Percentiles rank a stretch among this genome's conserved stretches.
phyloP scores from a whole-genome alignment of 2,113 vertebrate species.

The Salvator merianae region DNA sequence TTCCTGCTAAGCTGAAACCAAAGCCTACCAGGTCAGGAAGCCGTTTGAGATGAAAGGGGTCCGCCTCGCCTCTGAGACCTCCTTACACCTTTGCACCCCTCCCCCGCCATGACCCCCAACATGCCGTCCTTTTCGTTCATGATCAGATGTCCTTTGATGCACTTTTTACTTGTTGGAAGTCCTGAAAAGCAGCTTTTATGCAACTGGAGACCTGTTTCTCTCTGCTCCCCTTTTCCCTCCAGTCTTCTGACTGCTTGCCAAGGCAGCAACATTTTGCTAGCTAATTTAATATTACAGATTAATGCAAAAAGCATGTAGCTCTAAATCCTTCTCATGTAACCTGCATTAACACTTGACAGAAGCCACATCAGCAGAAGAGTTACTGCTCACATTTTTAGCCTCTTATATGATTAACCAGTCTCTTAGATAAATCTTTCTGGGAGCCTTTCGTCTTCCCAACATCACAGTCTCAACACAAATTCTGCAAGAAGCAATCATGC shows the following conservation, averaged over 20 bases:
- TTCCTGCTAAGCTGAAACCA: neutral
- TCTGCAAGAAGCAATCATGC: neutral
- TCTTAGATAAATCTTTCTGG: constrained; percentile 33
- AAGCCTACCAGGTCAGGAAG: neutral
- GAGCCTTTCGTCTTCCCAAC: neutral
- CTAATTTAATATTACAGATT: constrained; percentile 57
- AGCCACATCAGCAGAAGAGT: constrained; percentile 38
- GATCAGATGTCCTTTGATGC: constrained; percentile 34
- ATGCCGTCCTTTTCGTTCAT: constrained; percentile 3
- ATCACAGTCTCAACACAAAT: neutral
- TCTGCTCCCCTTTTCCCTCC: neutral
- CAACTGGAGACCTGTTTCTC: constrained; percentile 23
- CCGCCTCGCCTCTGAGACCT: neutral
- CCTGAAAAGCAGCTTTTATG: constrained; percentile 5
- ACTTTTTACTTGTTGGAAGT: constrained; percentile 19
- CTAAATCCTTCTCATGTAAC: constrained; percentile 35
- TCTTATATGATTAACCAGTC: constrained; percentile 22
- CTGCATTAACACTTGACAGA: constrained; percentile 44
- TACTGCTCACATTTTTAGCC: constrained; percentile 23
- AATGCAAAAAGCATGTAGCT: constrained; percentile 45
- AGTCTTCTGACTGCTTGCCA: constrained; percentile 41
- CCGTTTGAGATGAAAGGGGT: neutral
- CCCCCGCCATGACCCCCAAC: neutral
- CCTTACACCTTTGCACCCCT: neutral
- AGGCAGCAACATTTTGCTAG: constrained; percentile 41